These are phyloP conservation scores for Solen grandis DNA, from an alignment of 1,140 invertebrate species.

Conservation along the genomic window DNA sequence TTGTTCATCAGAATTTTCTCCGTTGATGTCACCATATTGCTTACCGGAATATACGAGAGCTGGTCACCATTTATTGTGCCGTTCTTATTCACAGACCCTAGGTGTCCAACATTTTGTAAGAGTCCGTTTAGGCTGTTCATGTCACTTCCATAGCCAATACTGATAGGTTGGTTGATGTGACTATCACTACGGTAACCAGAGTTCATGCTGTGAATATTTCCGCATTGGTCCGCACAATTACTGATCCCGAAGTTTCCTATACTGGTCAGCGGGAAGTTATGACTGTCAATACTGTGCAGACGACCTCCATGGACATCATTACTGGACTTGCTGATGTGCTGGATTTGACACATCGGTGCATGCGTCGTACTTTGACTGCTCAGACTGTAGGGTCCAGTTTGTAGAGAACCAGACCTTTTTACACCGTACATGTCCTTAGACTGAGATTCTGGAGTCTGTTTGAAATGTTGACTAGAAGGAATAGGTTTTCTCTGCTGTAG, in stretches of 20 bases:
- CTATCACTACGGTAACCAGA: constrained; percentile 9
- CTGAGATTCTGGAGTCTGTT: constrained; percentile 40
- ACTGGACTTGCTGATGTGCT: constrained; percentile 45
- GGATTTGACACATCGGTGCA: not conserved
- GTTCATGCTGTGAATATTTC: not conserved
- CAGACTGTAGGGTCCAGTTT: not conserved
- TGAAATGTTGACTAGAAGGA: constrained; percentile 52
- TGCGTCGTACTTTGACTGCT: not conserved
- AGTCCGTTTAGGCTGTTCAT: too few relatives aligned
- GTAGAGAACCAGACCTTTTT: not conserved
- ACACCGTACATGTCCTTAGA: not conserved
- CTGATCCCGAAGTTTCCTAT: constrained; percentile 41
- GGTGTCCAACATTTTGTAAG: constrained; percentile 28
- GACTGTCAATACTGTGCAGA: constrained; percentile 49
- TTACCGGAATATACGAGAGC: too few relatives aligned
- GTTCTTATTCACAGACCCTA: constrained; percentile 19
- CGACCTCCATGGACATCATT: constrained; percentile 51
- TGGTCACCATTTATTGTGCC: constrained; percentile 26
- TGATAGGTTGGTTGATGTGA: constrained; percentile 39
- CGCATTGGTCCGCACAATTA: constrained; percentile 23
- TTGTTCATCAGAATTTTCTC: too few relatives aligned
- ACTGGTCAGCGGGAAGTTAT: constrained; percentile 24
- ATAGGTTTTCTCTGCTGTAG: constrained; percentile 25
- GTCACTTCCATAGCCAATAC: constrained; percentile 50
- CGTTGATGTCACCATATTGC: too few relatives aligned